A percentile compares a stretch with the other conserved stretches of the same genome.
These are phyloP conservation scores for Endotricha flammealis DNA, from an alignment of 2,888 invertebrate species.

Conservation along the genomic window DNA sequence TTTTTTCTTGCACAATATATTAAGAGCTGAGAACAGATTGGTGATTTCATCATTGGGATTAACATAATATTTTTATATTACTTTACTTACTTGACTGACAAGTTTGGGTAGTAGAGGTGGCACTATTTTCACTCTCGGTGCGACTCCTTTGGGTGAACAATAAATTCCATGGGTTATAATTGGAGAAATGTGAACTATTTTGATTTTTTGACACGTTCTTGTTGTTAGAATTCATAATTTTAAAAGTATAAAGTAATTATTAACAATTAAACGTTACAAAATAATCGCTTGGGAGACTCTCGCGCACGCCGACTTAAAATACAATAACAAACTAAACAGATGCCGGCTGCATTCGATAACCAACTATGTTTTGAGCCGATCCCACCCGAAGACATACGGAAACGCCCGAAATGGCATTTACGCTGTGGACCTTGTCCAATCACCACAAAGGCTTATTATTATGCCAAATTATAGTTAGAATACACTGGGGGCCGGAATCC, in stretches of 20 bases:
- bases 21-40: no score
- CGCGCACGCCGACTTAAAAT: constrained; percentile 46
- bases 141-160: constrained; percentile 58
- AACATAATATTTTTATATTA: no score
- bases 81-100: constrained; percentile 54
- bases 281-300: constrained; percentile 23
- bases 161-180: constrained; percentile 65
- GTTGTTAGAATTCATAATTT: constrained; percentile 52
- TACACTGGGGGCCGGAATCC: no score
- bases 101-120: constrained; percentile 45
- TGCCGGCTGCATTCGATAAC: constrained; percentile 13
- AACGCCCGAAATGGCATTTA: constrained; percentile 50
- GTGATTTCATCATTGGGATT: no score
- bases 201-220: constrained; percentile 43
- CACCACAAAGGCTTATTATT: constrained; percentile 27
- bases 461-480: constrained; percentile 12
- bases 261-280: constrained; percentile 11
- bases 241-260: constrained; percentile 12
- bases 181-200: constrained; percentile 36
- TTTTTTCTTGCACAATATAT: no score
- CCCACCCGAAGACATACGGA: constrained; percentile 49
- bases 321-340: constrained; percentile 48
- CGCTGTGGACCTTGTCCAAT: constrained; percentile 47
- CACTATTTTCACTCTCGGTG: constrained; percentile 66
- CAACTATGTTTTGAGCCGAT: constrained; percentile 68